phyloP scores from a whole-genome alignment of 2,888 invertebrate species.

The Pachliopta kotzebuea region DNA sequence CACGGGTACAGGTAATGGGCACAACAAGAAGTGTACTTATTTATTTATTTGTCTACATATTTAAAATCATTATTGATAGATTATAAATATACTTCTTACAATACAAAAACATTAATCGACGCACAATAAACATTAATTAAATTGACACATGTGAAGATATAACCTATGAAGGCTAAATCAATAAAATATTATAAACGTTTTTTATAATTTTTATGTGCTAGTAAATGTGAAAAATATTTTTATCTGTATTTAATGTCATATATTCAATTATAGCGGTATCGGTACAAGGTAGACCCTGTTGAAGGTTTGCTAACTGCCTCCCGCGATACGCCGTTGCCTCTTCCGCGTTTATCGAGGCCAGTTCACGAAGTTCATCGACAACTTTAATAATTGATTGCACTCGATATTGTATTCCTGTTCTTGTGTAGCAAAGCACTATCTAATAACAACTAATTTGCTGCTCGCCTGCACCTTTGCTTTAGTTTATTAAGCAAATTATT shows the following conservation, averaged over 20 bases:
- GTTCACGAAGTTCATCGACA: conserved; percentile 54
- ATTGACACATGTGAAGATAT: not conserved
- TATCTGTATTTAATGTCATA: conserved; percentile 11
- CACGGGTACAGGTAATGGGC: too few species aligned
- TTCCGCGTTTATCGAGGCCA: conserved; percentile 66
- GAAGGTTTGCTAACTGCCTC: conserved; percentile 30
- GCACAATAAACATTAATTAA: not conserved
- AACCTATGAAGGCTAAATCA: not conserved
- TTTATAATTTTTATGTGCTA: not conserved
- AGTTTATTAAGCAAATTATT: not conserved
- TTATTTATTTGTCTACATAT: too few species aligned
- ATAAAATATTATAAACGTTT: not conserved
- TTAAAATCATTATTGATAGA: too few species aligned
- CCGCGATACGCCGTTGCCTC: conserved; percentile 37
- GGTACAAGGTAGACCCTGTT: conserved; percentile 25
- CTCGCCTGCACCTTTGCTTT: not conserved
- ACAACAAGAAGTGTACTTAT: too few species aligned
- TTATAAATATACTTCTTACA: not conserved
- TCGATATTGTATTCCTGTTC: conserved; percentile 31
- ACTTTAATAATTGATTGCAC: conserved; percentile 43
- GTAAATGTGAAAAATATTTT: conserved; percentile 15
- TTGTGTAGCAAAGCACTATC: conserved; percentile 6
- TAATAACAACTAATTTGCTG: conserved; percentile 6
- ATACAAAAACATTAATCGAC: not conserved
- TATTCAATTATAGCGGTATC: not conserved